These are phyloP conservation scores for Gallinago nigripennis DNA, from an alignment of 2,797 vertebrate genomes.

Conservation along the genomic window DNA sequence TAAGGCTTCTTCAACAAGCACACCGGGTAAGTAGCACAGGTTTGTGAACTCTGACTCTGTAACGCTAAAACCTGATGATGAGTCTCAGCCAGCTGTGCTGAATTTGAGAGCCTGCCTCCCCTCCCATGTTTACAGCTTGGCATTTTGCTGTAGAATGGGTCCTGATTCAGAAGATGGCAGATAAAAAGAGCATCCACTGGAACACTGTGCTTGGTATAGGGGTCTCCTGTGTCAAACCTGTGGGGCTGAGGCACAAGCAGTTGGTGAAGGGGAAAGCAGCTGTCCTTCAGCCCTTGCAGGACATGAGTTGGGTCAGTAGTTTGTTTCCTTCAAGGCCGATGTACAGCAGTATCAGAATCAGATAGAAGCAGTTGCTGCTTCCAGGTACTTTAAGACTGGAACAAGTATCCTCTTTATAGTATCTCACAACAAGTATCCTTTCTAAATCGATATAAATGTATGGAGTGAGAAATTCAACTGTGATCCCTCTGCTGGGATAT, in stretches of 20 bases:
- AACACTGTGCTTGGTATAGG: neutral
- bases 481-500: neutral
- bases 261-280: neutral
- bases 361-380: neutral
- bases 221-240: neutral
- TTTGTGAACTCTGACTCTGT: neutral
- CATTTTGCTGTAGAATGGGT: neutral
- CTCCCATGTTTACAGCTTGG: neutral
- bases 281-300: neutral
- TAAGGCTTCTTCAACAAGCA: slow-evolving; percentile 92
- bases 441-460: neutral
- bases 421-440: neutral
- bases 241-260: neutral
- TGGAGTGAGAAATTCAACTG: neutral
- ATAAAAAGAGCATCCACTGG: neutral
- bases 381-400: neutral
- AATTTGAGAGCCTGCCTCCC: neutral
- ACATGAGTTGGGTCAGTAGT: neutral
- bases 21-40: slow-evolving; percentile 86
- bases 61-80: neutral
- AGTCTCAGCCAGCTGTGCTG: neutral
- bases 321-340: neutral
- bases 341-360: neutral
- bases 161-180: neutral
- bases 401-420: too few species aligned